Conservation (phyloP, 2,113 vertebrate genomes). For the Halichoeres trimaculatus region DNA sequence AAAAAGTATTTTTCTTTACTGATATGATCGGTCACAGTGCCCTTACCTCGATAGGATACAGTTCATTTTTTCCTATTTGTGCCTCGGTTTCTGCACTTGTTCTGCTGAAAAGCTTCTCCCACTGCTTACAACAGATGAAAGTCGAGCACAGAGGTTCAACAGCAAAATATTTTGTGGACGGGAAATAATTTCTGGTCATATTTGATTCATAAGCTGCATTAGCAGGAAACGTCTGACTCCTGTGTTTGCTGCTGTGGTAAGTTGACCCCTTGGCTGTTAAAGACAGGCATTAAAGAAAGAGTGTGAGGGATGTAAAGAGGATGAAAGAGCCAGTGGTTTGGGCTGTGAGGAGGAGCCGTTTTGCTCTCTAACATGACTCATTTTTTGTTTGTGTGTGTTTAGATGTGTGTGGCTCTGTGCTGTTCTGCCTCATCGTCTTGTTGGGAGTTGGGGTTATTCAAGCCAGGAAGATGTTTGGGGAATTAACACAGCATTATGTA, state of each 20-base stretch:
- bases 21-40: conserved; percentile 5
- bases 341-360: background rate
- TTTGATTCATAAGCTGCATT: too few relatives aligned
- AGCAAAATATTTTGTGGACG: background rate
- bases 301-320: background rate
- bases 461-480: background rate
- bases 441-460: background rate
- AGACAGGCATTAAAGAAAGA: too few relatives aligned
- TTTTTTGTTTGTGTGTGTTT: background rate
- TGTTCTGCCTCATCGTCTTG: background rate
- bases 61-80: background rate
- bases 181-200: background rate
- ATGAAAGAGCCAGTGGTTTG: background rate
- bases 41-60: background rate
- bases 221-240: background rate
- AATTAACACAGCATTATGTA: background rate
- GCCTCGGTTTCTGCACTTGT: background rate
- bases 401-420: background rate
- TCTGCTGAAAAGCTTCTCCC: background rate
- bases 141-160: background rate
- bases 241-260: background rate
- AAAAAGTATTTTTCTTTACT: background rate
- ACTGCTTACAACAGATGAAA: background rate
- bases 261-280: background rate
- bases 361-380: background rate